Base-by-base conservation (phyloP, 1,140 invertebrate genomes). In the Rhagoletis zephyria region DNA sequence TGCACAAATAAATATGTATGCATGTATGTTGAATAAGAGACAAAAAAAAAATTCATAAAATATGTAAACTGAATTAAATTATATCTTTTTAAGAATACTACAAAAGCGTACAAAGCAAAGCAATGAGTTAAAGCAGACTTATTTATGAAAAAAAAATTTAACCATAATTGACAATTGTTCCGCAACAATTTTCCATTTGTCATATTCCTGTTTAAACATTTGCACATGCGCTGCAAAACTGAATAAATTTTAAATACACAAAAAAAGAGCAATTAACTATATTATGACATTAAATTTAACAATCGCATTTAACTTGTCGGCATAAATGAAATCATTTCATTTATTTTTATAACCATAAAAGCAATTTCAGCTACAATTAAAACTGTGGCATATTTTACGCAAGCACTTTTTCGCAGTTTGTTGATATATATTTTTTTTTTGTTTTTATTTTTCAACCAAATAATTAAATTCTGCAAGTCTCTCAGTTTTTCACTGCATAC, bases 241-340 rank as follows among this genome's bases (percentile, higher is more conserved):
- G 30, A 30, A 30, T 30, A 30, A 30, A 30, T 30, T 30, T 5
- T 56, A 56, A 0, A 10, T 56, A 56, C 2, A 56, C 10, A 56
- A 56, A 56, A 56, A 42, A 67, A 67, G 40, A 7, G 64, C 10
- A 67, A 30, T 67, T 67, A 67, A 67, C 40, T 67, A 30, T 67
- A 67, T 67, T 67, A 30, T 67, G 64, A 67, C 64, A 67, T 67
- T 67, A 19, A 67, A 67, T 67, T 42, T 30, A 42, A 67, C 64
- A 67, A 30, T 67, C 7, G 30, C 30, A 67, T 67, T 67, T 67
- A 42, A 67, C 40, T 67, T 67, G 64, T 30, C 40, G 12, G 64
- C 64, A 40, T 67, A 67, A 67, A 67, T 67, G 40, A 67, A 67
- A 67, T 67, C 19, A 67, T 67, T 67, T 40, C 19, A 67, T 67